phyloP scores from a whole-genome alignment of 2,797 vertebrate species.

The Acropternis orthonyx region DNA sequence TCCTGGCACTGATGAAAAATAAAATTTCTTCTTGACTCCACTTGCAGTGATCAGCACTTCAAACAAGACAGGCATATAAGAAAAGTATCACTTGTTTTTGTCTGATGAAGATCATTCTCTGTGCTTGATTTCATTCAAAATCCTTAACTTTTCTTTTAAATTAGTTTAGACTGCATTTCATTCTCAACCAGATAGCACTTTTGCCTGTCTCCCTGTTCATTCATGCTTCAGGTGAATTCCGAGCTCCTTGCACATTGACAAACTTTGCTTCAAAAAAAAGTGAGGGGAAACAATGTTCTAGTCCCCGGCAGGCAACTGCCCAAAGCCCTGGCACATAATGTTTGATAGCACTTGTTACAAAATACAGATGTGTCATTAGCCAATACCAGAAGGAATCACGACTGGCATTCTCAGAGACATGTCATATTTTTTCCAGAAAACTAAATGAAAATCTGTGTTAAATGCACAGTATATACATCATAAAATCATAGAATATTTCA shows the following conservation, averaged over 20 bases:
- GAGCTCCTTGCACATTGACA: neutral
- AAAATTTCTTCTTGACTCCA: neutral
- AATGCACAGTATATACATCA: neutral
- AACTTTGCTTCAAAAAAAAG: neutral
- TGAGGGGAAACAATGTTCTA: neutral
- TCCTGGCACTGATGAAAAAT: neutral
- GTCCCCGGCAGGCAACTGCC: neutral
- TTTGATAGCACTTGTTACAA: neutral
- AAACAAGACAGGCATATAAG: neutral
- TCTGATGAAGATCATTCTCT: neutral
- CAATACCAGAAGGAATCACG: neutral
- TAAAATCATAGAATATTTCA: neutral
- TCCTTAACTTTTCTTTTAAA: constrained; percentile 22
- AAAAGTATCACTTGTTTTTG: neutral
- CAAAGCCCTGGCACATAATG: neutral
- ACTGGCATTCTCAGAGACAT: neutral
- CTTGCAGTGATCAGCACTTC: constrained; percentile 1
- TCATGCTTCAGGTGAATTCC: neutral
- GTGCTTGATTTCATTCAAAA: neutral
- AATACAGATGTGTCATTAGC: neutral
- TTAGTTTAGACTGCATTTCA: constrained; percentile 25
- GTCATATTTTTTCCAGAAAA: neutral
- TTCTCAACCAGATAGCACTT: neutral
- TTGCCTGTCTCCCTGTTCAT: neutral
- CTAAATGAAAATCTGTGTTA: neutral